Conservation (phyloP, 1,140 invertebrate genomes). For the Formica exsecta region DNA sequence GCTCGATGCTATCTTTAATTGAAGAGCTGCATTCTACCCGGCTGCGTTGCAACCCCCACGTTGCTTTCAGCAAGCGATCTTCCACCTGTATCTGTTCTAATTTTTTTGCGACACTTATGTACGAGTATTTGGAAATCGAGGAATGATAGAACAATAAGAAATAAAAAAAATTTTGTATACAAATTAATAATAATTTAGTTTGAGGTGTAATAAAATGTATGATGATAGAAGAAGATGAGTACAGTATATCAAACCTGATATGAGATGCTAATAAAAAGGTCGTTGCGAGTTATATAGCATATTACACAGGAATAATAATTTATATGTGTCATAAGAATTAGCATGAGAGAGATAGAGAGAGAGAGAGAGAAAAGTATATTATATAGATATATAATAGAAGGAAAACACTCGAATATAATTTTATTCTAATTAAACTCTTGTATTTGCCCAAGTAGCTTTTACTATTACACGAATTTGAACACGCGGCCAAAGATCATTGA, state of each 20-base stretch:
- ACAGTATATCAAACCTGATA: background rate
- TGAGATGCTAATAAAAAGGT: background rate
- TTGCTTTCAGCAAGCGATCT: background rate
- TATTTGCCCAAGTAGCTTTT: background rate
- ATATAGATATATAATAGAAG: no score
- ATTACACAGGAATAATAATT: background rate
- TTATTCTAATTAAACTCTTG: constrained; percentile 40
- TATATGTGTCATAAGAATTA: no score
- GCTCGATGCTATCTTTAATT: constrained; percentile 65
- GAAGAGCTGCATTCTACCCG: background rate
- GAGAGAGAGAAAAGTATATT: no score
- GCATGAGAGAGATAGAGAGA: no score
- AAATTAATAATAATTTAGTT: background rate
- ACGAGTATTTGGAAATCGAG: background rate
- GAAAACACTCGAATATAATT: constrained; percentile 23
- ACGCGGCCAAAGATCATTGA: background rate
- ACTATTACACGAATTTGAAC: background rate
- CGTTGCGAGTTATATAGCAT: background rate
- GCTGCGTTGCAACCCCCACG: background rate
- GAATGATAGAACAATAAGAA: background rate
- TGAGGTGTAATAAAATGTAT: background rate
- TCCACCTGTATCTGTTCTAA: background rate
- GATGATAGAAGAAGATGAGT: background rate
- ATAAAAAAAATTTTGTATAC: background rate
- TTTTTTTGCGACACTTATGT: background rate